Evolutionary conservation across 2,113 vertebrate species (phyloP), one percentile per base, ranked within the genome.

Genomic region (Mobula hypostoma): DNA sequence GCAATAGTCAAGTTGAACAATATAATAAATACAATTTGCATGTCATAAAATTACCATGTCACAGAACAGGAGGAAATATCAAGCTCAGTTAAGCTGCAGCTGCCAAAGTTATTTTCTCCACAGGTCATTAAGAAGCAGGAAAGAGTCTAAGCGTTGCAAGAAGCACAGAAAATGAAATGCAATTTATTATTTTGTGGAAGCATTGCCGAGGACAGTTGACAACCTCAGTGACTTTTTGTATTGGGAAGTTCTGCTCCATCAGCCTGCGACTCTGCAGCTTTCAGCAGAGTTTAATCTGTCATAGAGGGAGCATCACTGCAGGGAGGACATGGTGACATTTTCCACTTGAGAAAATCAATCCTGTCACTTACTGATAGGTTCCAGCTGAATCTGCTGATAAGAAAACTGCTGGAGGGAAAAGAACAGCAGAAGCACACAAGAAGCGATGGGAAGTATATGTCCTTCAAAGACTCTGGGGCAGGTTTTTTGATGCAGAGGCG

Each of bases 351-450:
- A 93, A 93, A 93, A 93, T 93, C 91, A 93, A 93, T 93, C 70
- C 91, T 93, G 91, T 93, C 91, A 93, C 11, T 76, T 93, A 93
- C 70, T 93, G 91, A 93, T 93, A 93, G 91, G 68, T 93, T 93
- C 91, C 91, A 93, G 91, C 91, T 93, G 91, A 93, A 93, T 93
- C 91, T 93, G 91, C 91, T 93, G 91, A 93, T 93, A 93, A 93
- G 91, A 93, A 93, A 93, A 93, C 91, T 93, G 91, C 91, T 93
- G 91, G 91, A 93, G 91, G 91, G 68, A 74, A 29, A 76, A 92
- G 21, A 93, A 21, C 88, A 93, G 91, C 68, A 93, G 40, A 74
- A 56, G 40, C 91, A 93, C 68, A 6, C 19, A 40, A 56, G 72
- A 93, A 72, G 91, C 70, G 27, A 48, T 24, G 68, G 91, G 74